A percentile compares a stretch with the other conserved stretches of the same genome.
phyloP scores from a whole-genome alignment of 2,797 vertebrate genomes.

The Brachyrhaphis roseni region DNA sequence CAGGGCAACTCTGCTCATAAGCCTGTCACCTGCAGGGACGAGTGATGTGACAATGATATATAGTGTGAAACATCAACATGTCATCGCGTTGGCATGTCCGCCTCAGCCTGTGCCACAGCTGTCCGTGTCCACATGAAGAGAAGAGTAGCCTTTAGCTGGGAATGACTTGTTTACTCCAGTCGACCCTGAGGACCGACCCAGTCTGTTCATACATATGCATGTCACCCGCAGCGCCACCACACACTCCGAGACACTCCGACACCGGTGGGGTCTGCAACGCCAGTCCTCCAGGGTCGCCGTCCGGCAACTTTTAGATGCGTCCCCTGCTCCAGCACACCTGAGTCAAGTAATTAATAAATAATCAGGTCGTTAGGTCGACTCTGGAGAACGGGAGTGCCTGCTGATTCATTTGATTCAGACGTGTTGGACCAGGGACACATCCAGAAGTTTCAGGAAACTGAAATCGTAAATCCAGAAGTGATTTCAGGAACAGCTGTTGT shows the following conservation, averaged over 20 bases:
- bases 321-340: neutral
- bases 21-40: conserved; percentile 66
- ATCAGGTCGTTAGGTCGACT: neutral
- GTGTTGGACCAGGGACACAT: neutral
- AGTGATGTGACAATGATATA: conserved; percentile 70
- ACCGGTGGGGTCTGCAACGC: neutral
- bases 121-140: conserved; percentile 47
- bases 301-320: neutral
- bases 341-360: neutral
- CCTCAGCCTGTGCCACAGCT: conserved; percentile 65
- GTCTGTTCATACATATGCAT: conserved; percentile 45
- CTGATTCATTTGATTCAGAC: neutral
- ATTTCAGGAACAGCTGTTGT: neutral
- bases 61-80: conserved; percentile 63
- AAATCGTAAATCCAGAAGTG: conserved; percentile 14
- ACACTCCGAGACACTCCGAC: conserved; percentile 6
- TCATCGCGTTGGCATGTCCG: conserved; percentile 64
- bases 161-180: conserved; percentile 65
- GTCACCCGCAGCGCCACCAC: neutral
- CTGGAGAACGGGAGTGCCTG: neutral
- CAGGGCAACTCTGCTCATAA: conserved; percentile 56
- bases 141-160: conserved; percentile 40
- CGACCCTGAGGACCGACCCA: conserved; percentile 34
- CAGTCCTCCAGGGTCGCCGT: neutral
- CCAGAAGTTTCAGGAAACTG: neutral